Evolutionary conservation across 2,113 vertebrate species (phyloP).

Genomic region (Menidia beryllina): DNA sequence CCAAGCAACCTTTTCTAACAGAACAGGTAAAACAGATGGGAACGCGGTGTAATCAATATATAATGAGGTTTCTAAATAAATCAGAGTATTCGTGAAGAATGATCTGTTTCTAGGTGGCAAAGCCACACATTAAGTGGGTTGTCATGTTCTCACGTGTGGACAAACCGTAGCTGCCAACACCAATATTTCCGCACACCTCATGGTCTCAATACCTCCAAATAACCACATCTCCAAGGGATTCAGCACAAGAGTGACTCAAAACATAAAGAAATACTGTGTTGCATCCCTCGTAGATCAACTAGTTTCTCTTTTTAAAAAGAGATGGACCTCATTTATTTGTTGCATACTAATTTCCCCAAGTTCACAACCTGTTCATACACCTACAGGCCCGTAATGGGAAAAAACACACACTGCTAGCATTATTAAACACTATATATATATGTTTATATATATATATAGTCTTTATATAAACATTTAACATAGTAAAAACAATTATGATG

Average conservation of each 20-base stretch:
- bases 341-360: conserved; percentile 24
- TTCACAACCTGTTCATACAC: conserved; percentile 38
- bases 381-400: conserved; percentile 35
- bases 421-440: conserved; percentile 19
- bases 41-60: conserved; percentile 3
- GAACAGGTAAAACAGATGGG: conserved; percentile 1
- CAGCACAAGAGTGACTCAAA: conserved; percentile 28
- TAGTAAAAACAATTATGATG: conserved; percentile 55
- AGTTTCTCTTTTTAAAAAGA: not conserved
- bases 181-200: conserved; percentile 9
- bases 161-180: conserved; percentile 43
- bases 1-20: conserved; percentile 19
- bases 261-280: conserved; percentile 13
- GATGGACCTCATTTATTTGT: not conserved
- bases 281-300: not conserved
- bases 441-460: conserved; percentile 28
- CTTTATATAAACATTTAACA: conserved; percentile 61
- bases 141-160: conserved; percentile 27
- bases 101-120: not conserved
- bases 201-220: conserved; percentile 20
- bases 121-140: conserved; percentile 33
- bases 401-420: conserved; percentile 29
- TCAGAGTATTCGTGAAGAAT: no score
- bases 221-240: conserved; percentile 12
- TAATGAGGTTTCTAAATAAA: not conserved